Evolutionary conservation across 2,113 vertebrate species (phyloP), one percentile per base, ranked within the genome.

Genomic region (Casuarius casuarius): DNA sequence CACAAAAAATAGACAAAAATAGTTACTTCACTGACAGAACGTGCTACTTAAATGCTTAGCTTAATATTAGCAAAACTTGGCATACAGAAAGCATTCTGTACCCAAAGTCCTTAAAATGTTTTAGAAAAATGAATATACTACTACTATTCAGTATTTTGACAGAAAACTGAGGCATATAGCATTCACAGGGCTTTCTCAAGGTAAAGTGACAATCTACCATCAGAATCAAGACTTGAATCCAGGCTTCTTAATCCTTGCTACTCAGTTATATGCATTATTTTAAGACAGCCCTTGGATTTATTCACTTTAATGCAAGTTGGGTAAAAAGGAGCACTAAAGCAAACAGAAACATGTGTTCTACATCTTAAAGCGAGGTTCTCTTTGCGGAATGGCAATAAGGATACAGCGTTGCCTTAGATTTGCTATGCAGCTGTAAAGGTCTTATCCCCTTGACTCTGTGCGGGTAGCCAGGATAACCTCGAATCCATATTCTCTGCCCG

Each of bases 301-400:
- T 4, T 54, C 16, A 70, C 78, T 94, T 91, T 66, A 80, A 46
- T 46, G 28, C 35, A 79, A 13, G 21, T 2, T 87, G 40, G 10
- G 35, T 82, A 61, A 70, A 96, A 95, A 66, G 33, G 23, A 85
- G 18, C 49, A 79, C 84, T 83, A 94, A 87, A 80, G 67, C 71
- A 92, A 87, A 80, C 84, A 94, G 12, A 91, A 71, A 74, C 33
- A 40, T 15, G 48, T 23, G 38, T 87, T 89, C 73, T 82, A 90
- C 70, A 67, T 51, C 58, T 87, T 71, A 80, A 87, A 91, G 13
- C 54, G 85, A 88, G 87, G 54, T 33, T 74, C 94, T 76, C 46
- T 49, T 83, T 15, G 40, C 35, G 71, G 78, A 90, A 85, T 44
- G 31, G 71, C 67, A 92, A 33, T 48, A 73, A 94, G 35, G 84